phyloP scores from a whole-genome alignment of 2,113 vertebrate genomes.

The Indri indri region DNA sequence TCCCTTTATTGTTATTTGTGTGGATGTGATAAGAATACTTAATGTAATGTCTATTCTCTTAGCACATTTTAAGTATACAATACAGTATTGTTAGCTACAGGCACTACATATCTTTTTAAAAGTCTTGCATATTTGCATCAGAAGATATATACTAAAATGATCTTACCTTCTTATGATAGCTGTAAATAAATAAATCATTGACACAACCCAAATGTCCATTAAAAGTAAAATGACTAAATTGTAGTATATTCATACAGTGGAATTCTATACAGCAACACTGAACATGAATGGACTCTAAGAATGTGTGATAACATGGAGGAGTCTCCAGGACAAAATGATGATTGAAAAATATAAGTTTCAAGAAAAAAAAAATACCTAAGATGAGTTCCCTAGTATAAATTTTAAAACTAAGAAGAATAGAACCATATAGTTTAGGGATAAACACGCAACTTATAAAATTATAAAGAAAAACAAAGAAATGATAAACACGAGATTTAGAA shows the following conservation, averaged over 20 bases:
- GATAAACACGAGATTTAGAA: not conserved
- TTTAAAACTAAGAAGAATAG: not conserved
- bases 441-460: not conserved
- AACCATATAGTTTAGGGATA: not conserved
- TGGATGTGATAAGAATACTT: too few species aligned
- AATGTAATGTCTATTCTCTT: too few species aligned
- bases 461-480: not conserved
- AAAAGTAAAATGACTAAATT: not conserved
- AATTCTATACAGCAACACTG: not conserved
- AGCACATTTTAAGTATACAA: too few species aligned
- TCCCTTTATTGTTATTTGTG: too few species aligned
- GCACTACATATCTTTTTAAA: not conserved
- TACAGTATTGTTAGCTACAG: too few species aligned
- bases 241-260: not conserved
- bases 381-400: too few species aligned
- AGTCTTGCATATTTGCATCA: not conserved
- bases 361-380: not conserved
- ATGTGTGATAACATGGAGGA: not conserved
- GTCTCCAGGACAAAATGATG: not conserved
- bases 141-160: not conserved
- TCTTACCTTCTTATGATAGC: not conserved
- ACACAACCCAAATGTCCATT: not conserved
- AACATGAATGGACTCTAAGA: not conserved
- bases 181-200: not conserved
- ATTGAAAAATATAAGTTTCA: not conserved